Evolutionary conservation across 2,113 vertebrate species (phyloP).

Genomic region (Taurulus bubalis): DNA sequence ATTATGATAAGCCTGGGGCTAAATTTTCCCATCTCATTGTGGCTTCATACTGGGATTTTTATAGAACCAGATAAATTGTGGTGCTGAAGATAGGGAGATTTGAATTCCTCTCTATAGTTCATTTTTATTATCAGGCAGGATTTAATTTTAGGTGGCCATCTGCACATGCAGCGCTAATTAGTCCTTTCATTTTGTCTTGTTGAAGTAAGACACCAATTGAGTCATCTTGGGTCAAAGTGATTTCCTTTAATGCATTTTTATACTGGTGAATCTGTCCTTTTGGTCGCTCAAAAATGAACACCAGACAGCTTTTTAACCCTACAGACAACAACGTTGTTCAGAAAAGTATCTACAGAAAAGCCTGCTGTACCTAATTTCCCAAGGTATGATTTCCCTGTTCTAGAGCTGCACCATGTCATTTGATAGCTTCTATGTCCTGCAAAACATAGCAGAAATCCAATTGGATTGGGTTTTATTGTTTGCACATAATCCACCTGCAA

Average conservation of each 20-base stretch:
- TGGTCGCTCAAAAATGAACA: conserved; percentile 29
- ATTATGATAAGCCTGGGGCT: conserved; percentile 56
- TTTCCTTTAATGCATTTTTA: conserved; percentile 10
- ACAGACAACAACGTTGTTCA: conserved; percentile 26
- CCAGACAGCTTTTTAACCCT: conserved; percentile 43
- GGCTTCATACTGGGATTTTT: conserved; percentile 52
- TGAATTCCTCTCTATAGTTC: conserved; percentile 59
- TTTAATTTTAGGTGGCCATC: conserved; percentile 63
- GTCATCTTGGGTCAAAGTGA: conserved; percentile 51
- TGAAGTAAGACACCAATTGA: conserved; percentile 51
- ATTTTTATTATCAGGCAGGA: conserved; percentile 60
- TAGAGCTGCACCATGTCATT: conserved; percentile 46
- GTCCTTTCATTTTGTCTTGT: conserved; percentile 46
- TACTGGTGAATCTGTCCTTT: conserved; percentile 11
- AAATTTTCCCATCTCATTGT: conserved; percentile 44
- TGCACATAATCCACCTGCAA: conserved; percentile 71
- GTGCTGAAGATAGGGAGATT: conserved; percentile 49
- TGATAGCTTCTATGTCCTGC: conserved; percentile 66
- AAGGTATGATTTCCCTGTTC: conserved; percentile 46
- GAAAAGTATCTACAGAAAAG: conserved; percentile 28
- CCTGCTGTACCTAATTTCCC: conserved; percentile 61
- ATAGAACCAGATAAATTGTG: conserved; percentile 38
- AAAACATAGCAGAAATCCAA: conserved; percentile 70
- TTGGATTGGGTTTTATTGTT: conserved; percentile 71
- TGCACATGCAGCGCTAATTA: conserved; percentile 58